phyloP scores from a whole-genome alignment of 2,113 vertebrate genomes.

The Physeter macrocephalus region DNA sequence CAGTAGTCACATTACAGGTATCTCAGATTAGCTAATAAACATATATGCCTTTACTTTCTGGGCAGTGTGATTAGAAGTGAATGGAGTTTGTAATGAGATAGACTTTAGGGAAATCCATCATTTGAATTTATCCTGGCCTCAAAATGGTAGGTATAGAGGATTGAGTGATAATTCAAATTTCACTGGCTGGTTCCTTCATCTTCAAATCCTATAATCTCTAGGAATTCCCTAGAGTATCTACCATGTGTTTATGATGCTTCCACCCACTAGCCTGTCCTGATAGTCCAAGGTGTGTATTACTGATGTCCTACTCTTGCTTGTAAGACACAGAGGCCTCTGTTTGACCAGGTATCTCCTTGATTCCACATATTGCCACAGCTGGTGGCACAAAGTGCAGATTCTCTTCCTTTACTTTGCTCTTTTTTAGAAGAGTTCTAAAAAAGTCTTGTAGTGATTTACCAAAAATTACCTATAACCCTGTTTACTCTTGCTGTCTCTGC shows the following conservation, averaged over 20 bases:
- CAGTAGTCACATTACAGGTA: not conserved
- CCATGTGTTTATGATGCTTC: not conserved
- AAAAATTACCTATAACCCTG: not conserved
- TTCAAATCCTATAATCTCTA: not conserved
- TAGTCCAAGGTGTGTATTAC: not conserved
- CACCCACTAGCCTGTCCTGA: not conserved
- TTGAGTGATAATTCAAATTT: not conserved
- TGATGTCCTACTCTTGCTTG: not conserved
- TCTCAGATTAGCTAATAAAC: not conserved
- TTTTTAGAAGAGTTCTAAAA: not conserved
- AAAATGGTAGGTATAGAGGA: not conserved
- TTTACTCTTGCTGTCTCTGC: not conserved
- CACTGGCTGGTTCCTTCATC: not conserved
- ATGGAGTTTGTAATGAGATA: not conserved
- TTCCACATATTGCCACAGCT: not conserved
- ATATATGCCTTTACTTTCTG: not conserved
- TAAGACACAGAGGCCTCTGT: not conserved
- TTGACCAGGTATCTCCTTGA: not conserved
- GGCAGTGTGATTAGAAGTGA: not conserved
- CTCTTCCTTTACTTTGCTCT: not conserved
- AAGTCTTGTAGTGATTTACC: not conserved
- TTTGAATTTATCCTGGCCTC: not conserved
- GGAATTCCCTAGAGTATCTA: not conserved
- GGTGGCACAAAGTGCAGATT: not conserved
- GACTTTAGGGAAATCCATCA: not conserved